Base-by-base conservation (phyloP, 37 sponge, comb jelly and placozoan species). In the Cliona cf. orientalis region DNA sequence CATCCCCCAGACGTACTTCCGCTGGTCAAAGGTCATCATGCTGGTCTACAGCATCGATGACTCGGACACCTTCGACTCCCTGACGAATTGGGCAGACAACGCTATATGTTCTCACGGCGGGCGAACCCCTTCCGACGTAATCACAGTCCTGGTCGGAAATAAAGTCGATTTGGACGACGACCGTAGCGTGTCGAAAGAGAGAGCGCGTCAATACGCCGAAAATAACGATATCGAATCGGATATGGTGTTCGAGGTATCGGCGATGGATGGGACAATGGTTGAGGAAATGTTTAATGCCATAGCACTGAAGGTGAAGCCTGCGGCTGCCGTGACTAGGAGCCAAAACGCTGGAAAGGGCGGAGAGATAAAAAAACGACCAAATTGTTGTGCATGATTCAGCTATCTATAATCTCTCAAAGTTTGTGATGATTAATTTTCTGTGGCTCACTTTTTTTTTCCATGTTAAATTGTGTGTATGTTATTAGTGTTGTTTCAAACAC, bases 1-100 rank as follows among this genome's bases (percentile, higher is more conserved):
- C 0, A 83, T 92, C 19, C 92, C 92, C 0, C 92, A 74, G 35
- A 92, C 92, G 4, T 92, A 92, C 76, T 92, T 92, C 89, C 80
- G 88, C 55, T 79, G 70, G 72, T 87, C 92, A 23, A 87, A 87
- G 42, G 89, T 80, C 22, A 56, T 87, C 55, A 79, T 87, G 44
- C 73, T 87, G 2, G 88, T 92, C 0, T 87, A 87, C 58, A 84
- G 80, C 66, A 74, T 92, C 23, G 85, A 84, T 44, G 92, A 92
- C 55, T 42, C 57, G 9, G 92, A 92, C 17, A 84, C 80, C 2
- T 92, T 92, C 69, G 85, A 83, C 63, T 84, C 84, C 9, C 74
- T 92, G 39, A 79, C 72, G 26, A 70, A 77, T 65, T 92, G 92
- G 92, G 53, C 69, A 6, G 92, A 87, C 14, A 87, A 87, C 29